phyloP scores from a whole-genome alignment of 2,888 invertebrate genomes.

The Pedicia rivosa region DNA sequence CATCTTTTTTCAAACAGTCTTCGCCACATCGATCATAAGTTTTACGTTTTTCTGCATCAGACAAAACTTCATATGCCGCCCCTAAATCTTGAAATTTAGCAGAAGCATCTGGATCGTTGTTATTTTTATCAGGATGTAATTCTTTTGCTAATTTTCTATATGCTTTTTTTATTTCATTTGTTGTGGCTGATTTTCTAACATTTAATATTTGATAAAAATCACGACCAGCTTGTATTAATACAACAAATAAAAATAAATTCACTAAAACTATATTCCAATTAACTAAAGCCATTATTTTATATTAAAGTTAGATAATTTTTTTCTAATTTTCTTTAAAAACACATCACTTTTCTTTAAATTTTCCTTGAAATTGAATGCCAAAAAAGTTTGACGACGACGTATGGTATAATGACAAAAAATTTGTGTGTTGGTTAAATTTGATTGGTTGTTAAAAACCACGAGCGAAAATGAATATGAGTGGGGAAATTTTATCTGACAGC shows the following conservation, averaged over 20 bases:
- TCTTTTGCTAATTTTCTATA: slow-evolving; percentile 91
- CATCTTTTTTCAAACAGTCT: slow-evolving; percentile 90
- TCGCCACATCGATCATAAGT: slow-evolving; percentile 93
- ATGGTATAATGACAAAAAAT: no score
- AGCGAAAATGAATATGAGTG: slow-evolving; percentile 1
- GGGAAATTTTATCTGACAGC: neutral
- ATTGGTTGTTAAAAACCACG: slow-evolving; percentile 4
- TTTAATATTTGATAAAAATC: slow-evolving; percentile 92
- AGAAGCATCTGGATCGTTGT: slow-evolving; percentile 82
- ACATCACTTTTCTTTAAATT: neutral
- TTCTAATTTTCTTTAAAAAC: neutral
- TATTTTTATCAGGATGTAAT: slow-evolving; percentile 95
- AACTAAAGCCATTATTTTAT: neutral
- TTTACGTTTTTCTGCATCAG: slow-evolving; percentile 84
- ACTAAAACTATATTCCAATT: neutral
- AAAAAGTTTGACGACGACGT: no score
- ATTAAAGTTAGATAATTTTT: neutral
- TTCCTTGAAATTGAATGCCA: neutral
- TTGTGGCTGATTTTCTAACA: slow-evolving; percentile 66
- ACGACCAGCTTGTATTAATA: slow-evolving; percentile 40
- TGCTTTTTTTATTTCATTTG: slow-evolving; percentile 95
- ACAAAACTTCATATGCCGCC: slow-evolving; percentile 90
- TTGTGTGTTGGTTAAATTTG: slow-evolving; percentile 4
- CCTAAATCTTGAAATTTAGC: slow-evolving; percentile 91
- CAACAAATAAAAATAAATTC: slow-evolving; percentile 2